Evolutionary conservation across 1,140 invertebrate species (phyloP).

Genomic region (Lasioglossum albipes): DNA sequence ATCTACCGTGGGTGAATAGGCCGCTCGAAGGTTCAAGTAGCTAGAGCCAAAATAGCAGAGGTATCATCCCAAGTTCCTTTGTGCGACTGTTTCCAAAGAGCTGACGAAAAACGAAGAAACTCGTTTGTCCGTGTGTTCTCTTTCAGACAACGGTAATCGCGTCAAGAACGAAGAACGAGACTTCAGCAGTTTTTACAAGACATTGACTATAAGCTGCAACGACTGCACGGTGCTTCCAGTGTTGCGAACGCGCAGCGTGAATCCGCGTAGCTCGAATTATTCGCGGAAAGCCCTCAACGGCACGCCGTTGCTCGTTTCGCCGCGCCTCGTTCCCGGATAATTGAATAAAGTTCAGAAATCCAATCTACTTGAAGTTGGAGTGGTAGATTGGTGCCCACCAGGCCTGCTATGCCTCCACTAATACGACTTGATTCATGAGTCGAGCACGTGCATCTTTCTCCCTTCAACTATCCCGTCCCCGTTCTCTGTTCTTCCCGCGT

Average conservation of each 20-base stretch:
- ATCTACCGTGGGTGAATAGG: too few relatives aligned
- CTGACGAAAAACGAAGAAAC: too few relatives aligned
- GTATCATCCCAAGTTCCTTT: too few relatives aligned
- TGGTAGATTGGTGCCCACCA: slow-evolving; percentile 75
- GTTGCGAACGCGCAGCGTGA: neutral
- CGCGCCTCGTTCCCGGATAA: slow-evolving; percentile 72
- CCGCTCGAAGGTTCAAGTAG: too few relatives aligned
- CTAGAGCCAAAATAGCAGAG: too few relatives aligned
- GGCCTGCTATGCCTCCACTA: slow-evolving; percentile 64
- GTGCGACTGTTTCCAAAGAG: too few relatives aligned
- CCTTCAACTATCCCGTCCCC: slow-evolving; percentile 19
- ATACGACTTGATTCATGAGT: slow-evolving; percentile 80
- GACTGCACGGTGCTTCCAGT: too few relatives aligned
- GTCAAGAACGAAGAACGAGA: too few relatives aligned
- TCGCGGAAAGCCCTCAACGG: slow-evolving; percentile 9
- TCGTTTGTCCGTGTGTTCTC: too few relatives aligned
- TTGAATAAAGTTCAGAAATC: slow-evolving; percentile 79
- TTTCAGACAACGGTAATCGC: too few relatives aligned
- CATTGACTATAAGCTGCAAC: too few relatives aligned
- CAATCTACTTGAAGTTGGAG: slow-evolving; percentile 78
- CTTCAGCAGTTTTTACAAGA: too few relatives aligned
- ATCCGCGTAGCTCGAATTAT: neutral
- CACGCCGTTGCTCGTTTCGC: slow-evolving; percentile 17
- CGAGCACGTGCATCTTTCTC: slow-evolving; percentile 67
- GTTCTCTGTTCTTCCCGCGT: slow-evolving; percentile 14